A percentile compares a stretch with the other conserved stretches of the same genome.
phyloP scores from a whole-genome alignment of 1,140 invertebrate genomes.

The Drosophila truncata region DNA sequence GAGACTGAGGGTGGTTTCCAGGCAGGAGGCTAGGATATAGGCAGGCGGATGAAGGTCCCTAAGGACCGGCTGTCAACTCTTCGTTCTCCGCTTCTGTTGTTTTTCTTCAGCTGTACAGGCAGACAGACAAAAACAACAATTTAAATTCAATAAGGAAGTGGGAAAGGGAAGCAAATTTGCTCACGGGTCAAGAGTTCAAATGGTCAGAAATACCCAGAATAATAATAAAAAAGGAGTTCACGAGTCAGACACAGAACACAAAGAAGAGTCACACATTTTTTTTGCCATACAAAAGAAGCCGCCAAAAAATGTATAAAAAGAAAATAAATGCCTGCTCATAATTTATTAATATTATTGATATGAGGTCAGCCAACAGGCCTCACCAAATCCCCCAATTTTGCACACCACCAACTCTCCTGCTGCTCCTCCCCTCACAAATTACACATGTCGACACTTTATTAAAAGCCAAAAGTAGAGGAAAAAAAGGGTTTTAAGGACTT shows the following conservation, averaged over 20 bases:
- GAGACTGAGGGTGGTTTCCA: constrained; percentile 62
- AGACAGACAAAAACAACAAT: constrained; percentile 55
- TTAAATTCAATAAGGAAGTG: constrained; percentile 68
- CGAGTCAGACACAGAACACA: constrained; percentile 24
- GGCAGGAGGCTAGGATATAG: constrained; percentile 18
- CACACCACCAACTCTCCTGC: constrained; percentile 8
- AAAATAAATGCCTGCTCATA: constrained; percentile 53
- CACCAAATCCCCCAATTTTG: constrained; percentile 8
- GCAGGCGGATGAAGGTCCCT: constrained; percentile 18
- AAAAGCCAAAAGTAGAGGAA: constrained; percentile 35
- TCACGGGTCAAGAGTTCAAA: constrained; percentile 48
- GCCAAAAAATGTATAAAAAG: constrained; percentile 5
- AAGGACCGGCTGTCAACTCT: constrained; percentile 40
- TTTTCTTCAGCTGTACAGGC: neutral
- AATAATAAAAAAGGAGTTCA: constrained; percentile 41
- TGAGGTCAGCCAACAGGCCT: constrained; percentile 39
- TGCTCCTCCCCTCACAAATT: constrained; percentile 67
- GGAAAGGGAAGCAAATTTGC: constrained; percentile 12
- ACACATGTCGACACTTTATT: constrained; percentile 84
- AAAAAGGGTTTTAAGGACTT: constrained; percentile 58
- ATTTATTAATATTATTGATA: constrained; percentile 75
- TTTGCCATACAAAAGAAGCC: constrained; percentile 32
- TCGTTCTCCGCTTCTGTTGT: constrained; percentile 14
- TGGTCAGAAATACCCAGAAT: constrained; percentile 39
- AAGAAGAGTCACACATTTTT: constrained; percentile 38